Conservation (phyloP, 2,113 vertebrate genomes). For the Callorhinus ursinus region DNA sequence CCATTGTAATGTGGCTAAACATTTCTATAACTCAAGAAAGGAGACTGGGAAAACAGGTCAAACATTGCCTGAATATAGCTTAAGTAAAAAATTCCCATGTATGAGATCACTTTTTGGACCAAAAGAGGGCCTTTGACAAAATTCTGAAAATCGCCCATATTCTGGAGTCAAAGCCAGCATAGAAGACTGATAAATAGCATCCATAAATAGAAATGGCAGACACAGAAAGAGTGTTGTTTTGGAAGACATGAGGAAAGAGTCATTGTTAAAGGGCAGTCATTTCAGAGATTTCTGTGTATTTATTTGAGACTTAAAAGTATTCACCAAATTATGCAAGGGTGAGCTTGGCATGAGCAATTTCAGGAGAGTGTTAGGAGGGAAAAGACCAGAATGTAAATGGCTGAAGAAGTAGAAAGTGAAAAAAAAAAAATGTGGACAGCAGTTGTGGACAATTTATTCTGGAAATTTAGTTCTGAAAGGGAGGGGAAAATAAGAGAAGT, state of each 20-base stretch:
- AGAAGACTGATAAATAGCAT: not conserved
- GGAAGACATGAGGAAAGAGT: not conserved
- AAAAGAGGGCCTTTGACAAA: not conserved
- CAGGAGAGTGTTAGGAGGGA: rapidly evolving
- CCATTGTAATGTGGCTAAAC: not conserved
- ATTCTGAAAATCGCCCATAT: not conserved
- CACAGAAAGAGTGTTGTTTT: not conserved
- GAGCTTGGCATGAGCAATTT: not conserved
- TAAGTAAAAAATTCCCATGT: not conserved
- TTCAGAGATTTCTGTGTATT: not conserved
- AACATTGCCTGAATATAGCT: not conserved
- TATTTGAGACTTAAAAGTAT: not conserved
- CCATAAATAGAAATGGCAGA: not conserved
- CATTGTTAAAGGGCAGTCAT: not conserved
- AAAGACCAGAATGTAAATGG: not conserved
- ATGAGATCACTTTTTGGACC: not conserved
- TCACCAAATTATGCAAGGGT: not conserved
- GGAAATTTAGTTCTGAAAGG: not conserved
- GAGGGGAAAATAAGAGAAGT: too few species aligned
- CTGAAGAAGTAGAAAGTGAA: not conserved
- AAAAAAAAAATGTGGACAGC: not conserved
- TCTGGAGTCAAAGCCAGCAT: not conserved
- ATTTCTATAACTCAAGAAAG: not conserved
- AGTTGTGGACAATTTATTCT: not conserved
- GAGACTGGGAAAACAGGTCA: not conserved